Conservation (phyloP, 2,888 invertebrate genomes). For the Drosophila nigritarsus region DNA sequence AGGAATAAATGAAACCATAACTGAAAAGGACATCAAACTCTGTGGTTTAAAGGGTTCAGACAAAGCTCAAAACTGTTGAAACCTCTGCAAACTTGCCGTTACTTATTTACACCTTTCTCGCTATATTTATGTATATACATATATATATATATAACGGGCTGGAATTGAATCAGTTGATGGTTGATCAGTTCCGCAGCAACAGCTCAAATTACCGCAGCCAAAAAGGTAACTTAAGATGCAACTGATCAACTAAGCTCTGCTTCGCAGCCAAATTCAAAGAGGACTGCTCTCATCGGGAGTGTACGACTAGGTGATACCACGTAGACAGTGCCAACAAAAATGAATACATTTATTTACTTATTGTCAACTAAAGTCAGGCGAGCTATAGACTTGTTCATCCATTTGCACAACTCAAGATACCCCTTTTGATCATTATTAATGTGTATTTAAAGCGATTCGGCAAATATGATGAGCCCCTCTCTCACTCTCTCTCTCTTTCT, state of each 20-base stretch:
- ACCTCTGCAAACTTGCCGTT: conserved; percentile 18
- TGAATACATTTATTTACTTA: no score
- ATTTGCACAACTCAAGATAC: no score
- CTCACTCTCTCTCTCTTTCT: not conserved
- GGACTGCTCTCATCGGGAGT: fast-evolving
- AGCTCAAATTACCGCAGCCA: conserved; percentile 50
- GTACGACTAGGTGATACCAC: not conserved
- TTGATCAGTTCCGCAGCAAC: conserved; percentile 42
- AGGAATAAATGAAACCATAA: not conserved
- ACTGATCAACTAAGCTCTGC: conserved; percentile 12
- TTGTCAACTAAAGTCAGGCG: no score
- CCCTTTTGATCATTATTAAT: not conserved
- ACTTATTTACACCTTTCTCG: conserved; percentile 16
- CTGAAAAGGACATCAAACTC: conserved; percentile 3
- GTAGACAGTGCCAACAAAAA: no score
- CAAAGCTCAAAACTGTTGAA: conserved; percentile 11
- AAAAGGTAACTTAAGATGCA: conserved; percentile 54
- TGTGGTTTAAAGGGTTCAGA: conserved; percentile 23
- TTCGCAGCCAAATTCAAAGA: conserved; percentile 35
- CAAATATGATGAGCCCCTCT: conserved; percentile 35
- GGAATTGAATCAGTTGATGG: conserved; percentile 39
- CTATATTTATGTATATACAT: not conserved
- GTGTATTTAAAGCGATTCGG: conserved; percentile 13
- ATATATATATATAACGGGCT: conserved; percentile 29
- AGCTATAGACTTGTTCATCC: no score